Conservation (phyloP, 2,113 vertebrate genomes). For the Neogale vison region DNA sequence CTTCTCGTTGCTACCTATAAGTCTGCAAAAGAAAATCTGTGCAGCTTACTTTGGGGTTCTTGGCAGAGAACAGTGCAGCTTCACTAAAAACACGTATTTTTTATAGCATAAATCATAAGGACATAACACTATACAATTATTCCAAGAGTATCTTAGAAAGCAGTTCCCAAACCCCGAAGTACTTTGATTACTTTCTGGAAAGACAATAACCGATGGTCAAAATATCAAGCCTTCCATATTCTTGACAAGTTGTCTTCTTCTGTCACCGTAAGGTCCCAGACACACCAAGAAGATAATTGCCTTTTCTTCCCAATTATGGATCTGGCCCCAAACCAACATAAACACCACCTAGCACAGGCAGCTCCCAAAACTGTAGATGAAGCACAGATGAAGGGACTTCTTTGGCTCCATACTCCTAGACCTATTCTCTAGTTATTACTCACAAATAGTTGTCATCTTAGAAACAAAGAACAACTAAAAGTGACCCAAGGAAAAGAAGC, state of each 20-base stretch:
- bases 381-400: background rate
- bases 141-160: background rate
- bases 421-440: background rate
- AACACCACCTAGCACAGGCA: background rate
- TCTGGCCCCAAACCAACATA: background rate
- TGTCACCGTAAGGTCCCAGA: background rate
- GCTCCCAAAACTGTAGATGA: background rate
- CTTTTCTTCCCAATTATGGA: background rate
- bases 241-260: background rate
- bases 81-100: background rate
- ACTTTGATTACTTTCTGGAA: background rate
- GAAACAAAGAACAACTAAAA: background rate
- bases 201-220: background rate
- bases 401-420: background rate
- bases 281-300: background rate
- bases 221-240: background rate
- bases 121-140: background rate
- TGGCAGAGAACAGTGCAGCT: background rate
- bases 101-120: background rate
- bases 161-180: background rate
- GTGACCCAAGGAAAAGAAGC: background rate
- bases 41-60: background rate
- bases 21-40: background rate
- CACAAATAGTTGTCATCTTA: background rate
- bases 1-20: background rate